Conservation (phyloP, 1,140 invertebrate genomes). For the Muscidifurax raptorellus region DNA sequence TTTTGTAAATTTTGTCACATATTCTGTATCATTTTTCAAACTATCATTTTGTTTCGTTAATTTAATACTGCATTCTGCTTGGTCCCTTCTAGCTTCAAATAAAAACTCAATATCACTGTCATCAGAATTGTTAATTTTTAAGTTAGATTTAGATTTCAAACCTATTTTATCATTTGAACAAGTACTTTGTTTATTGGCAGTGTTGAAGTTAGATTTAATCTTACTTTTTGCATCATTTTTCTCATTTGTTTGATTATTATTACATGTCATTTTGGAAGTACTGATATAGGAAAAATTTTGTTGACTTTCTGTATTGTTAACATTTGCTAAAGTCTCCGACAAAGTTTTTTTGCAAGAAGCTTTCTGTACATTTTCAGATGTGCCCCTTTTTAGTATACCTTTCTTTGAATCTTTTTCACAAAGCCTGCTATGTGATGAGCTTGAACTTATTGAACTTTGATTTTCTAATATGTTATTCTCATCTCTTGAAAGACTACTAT, state of each 20-base stretch:
- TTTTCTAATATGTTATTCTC: background rate
- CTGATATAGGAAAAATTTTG: background rate
- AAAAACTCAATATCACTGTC: constrained; percentile 5
- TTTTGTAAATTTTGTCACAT: background rate
- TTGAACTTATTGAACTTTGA: background rate
- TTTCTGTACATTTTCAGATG: background rate
- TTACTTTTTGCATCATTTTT: background rate
- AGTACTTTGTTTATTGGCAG: no score
- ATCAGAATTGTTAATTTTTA: background rate
- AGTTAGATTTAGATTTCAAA: background rate
- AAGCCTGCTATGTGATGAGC: background rate
- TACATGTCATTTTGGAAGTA: background rate
- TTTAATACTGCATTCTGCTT: background rate
- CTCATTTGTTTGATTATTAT: background rate
- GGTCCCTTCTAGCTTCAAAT: background rate
- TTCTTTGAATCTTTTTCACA: background rate
- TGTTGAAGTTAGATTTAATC: no score
- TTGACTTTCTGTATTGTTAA: background rate
- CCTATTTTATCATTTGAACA: background rate
- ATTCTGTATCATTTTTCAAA: background rate
- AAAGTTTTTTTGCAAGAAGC: background rate
- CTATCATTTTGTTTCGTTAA: background rate
- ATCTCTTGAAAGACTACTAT: background rate
- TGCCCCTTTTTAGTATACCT: no score
- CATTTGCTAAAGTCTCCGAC: background rate